Conservation (phyloP, 2,113 vertebrate genomes). For the Pygoscelis antarcticus region DNA sequence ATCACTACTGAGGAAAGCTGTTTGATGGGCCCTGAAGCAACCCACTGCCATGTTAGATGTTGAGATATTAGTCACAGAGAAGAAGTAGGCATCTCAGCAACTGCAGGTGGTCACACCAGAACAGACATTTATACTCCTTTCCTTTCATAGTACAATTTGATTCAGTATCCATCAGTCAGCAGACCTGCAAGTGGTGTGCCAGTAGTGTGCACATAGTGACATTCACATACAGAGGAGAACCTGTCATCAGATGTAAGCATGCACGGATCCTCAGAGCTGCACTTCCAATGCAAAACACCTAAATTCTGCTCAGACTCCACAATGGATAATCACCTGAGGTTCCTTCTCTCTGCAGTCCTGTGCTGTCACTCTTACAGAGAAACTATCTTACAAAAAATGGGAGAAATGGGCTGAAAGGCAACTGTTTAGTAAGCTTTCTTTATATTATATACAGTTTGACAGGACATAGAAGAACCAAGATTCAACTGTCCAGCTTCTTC, state of each 20-base stretch:
- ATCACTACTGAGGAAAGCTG: background rate
- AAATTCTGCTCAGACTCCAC: background rate
- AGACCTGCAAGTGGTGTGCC: background rate
- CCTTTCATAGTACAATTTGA: background rate
- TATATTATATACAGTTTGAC: background rate
- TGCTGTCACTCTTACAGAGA: background rate
- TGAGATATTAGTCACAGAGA: background rate
- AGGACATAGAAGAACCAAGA: background rate
- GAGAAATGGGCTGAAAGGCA: background rate
- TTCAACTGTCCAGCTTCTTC: background rate
- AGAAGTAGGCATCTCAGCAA: background rate
- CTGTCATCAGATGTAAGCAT: background rate
- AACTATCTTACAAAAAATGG: background rate
- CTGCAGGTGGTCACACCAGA: background rate
- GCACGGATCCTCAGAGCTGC: background rate
- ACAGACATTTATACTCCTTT: background rate
- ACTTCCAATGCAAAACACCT: background rate
- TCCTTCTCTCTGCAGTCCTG: background rate
- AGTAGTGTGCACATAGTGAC: background rate
- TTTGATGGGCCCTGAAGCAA: background rate
- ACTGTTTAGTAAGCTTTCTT: background rate
- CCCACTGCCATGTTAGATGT: background rate
- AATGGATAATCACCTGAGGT: background rate
- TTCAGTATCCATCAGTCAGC: background rate
- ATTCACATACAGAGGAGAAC: rapidly evolving